A percentile compares a stretch with the other conserved stretches of the same genome.
Evolutionary conservation across 2,888 invertebrate species (phyloP).

Genomic region (Argyresthia albistria): DNA sequence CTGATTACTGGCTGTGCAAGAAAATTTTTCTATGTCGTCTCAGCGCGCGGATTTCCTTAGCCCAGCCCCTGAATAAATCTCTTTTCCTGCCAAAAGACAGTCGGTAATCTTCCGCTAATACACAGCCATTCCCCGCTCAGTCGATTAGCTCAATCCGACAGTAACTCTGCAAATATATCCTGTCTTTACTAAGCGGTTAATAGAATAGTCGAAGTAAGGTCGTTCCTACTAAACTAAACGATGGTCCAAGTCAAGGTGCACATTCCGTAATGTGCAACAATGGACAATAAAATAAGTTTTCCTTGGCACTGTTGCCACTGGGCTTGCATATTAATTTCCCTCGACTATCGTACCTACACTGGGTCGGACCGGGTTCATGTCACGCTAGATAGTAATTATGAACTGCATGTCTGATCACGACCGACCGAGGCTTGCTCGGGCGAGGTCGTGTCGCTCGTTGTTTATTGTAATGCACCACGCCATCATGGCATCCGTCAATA

Average conservation of each 20-base stretch:
- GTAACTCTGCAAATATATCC: no score
- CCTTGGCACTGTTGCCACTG: conserved; percentile 3
- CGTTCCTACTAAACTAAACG: no score
- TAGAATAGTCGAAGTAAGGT: no score
- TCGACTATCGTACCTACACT: neutral
- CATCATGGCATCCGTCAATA: conserved; percentile 17
- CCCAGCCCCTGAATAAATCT: no score
- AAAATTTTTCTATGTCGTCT: conserved; percentile 25
- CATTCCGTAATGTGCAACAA: neutral
- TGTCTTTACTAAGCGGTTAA: no score
- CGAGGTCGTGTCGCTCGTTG: conserved; percentile 26
- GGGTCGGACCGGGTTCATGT: conserved; percentile 12
- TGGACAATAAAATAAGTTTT: neutral
- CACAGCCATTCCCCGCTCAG: no score
- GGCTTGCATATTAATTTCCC: neutral
- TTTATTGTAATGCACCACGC: conserved; percentile 31
- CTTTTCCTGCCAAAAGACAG: no score
- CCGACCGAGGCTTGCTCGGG: neutral
- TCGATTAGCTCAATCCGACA: no score
- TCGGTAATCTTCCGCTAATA: no score
- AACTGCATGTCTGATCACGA: conserved; percentile 8
- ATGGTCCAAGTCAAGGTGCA: no score
- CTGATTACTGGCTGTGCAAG: conserved; percentile 48
- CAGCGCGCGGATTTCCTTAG: neutral
- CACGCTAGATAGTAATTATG: conserved; percentile 32